Evolutionary conservation across 2,113 vertebrate genomes (phyloP), one percentile per base, ranked within the genome.

Genomic region (Thryonomys swinderianus): DNA sequence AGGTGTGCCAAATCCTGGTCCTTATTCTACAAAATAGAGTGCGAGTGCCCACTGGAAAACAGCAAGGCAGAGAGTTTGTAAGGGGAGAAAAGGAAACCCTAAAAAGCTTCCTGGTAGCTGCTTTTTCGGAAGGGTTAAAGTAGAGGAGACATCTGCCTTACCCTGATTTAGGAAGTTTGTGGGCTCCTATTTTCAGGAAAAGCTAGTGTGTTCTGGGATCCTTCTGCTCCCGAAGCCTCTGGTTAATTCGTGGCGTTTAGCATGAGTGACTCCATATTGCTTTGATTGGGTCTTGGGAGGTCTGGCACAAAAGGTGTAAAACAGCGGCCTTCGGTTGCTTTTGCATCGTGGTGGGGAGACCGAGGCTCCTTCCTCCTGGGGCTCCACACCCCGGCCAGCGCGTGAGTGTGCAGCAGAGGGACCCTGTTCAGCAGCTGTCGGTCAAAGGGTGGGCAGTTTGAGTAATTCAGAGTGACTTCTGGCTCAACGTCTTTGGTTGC

Each of bases 381-480:
- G 0, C 16, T 23, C 9, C 0, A 1, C 10, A 17, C 66, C n/a
- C 21, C 2, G 73, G 53, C 34, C 82, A 48, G 51, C 5, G n/a
- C 7, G n/a, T 40, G n/a, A 42, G 37, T 20, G 9, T 40, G n/a
- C 12, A n/a, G 67, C 11, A 40, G 20, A 9, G 2, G 6, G 6
- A 3, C 40, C 76, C 10, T 23, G 2, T 61, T 66, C 55, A 61
- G 16, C 10, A 55, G 53, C 66, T 64, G 20, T 71, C 90, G 42
- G 0, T 62, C 66, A 34, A 42, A 64, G 45, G 62, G 1, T 9
- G 20, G 27, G 6, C 42, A 2, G 4, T 5, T 1, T 1, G 1
- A 30, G 8, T 37, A 1, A 5, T 7, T 4, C 1, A 0, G 4
- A 67, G 20, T 12, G 3, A 17, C 27, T 27, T 0, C 64, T 32